These are phyloP conservation scores for Romanogobio albipinnatus DNA, from an alignment of 2,113 vertebrate species.

Conservation along the genomic window DNA sequence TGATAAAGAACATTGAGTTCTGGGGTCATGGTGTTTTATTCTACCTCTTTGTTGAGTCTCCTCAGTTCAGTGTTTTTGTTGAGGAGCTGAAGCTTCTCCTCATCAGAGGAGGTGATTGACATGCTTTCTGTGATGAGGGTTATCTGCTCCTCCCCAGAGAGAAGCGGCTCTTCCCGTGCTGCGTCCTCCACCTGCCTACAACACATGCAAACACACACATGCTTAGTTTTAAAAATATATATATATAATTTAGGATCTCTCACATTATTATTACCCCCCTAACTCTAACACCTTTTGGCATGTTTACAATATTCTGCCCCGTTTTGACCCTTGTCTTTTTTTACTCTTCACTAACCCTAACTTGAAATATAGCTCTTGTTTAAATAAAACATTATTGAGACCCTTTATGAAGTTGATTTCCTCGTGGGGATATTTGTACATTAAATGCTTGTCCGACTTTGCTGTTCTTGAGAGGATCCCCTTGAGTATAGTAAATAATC, in stretches of 20 bases:
- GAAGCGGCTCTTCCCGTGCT: constrained; percentile 57
- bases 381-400: not conserved
- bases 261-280: not conserved
- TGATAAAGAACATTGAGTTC: not conserved
- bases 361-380: not conserved
- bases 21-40: not conserved
- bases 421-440: not conserved
- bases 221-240: not conserved
- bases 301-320: too few relatives aligned
- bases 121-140: constrained; percentile 81
- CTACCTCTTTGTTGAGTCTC: constrained; percentile 79
- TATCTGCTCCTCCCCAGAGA: constrained; percentile 73
- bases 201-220: constrained; percentile 32
- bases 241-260: not conserved
- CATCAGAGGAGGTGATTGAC: constrained; percentile 77
- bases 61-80: constrained; percentile 79
- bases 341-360: not conserved
- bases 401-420: not conserved
- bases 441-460: not conserved
- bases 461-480: not conserved
- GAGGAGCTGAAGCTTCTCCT: constrained; percentile 80
- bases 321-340: not conserved
- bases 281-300: too few relatives aligned
- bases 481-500: not conserved
- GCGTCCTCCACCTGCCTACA: constrained; percentile 56